Percentiles rank a stretch among this genome's conserved stretches.
phyloP scores from a whole-genome alignment of 2,113 vertebrate genomes.

The Ariopsis seemanni region DNA sequence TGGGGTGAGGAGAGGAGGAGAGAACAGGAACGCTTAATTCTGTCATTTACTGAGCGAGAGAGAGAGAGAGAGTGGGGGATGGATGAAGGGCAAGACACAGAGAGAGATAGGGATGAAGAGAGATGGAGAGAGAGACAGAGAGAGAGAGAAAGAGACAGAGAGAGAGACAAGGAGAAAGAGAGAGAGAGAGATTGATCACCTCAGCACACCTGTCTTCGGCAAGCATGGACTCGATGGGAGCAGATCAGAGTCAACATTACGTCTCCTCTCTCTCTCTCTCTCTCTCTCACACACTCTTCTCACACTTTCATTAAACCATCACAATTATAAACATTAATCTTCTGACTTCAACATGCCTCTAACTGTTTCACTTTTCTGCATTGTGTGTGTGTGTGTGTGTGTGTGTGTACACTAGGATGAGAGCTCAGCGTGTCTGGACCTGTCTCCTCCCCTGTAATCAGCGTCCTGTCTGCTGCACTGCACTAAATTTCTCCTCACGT shows the following conservation, averaged over 20 bases:
- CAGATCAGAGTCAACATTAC: slow-evolving; percentile 71
- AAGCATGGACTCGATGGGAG: slow-evolving; percentile 75
- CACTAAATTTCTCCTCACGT: slow-evolving; percentile 48
- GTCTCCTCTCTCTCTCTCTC: background rate
- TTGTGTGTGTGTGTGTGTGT: background rate
- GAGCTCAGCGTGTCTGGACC: slow-evolving; percentile 59
- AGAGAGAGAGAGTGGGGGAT: background rate
- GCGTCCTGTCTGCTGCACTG: slow-evolving; percentile 44
- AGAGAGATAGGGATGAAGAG: slow-evolving; percentile 39
- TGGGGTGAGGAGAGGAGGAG: slow-evolving; percentile 55
- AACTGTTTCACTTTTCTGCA: slow-evolving; percentile 33
- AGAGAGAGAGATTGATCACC: slow-evolving; percentile 13
- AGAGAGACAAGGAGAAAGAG: slow-evolving; percentile 47
- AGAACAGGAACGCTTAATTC: slow-evolving; percentile 67
- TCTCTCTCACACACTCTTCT: slow-evolving; percentile 36
- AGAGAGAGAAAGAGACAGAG: slow-evolving; percentile 28
- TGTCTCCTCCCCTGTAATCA: slow-evolving; percentile 60
- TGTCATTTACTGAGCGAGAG: slow-evolving; percentile 74
- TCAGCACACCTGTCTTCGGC: slow-evolving; percentile 71
- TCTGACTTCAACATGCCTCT: slow-evolving; percentile 56
- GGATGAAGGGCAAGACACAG: background rate
- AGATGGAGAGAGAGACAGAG: background rate
- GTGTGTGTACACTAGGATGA: slow-evolving; percentile 43
- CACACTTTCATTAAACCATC: slow-evolving; percentile 67
- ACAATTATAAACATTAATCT: slow-evolving; percentile 61